phyloP scores from a whole-genome alignment of 2,113 vertebrate species.

The Ameiurus melas region DNA sequence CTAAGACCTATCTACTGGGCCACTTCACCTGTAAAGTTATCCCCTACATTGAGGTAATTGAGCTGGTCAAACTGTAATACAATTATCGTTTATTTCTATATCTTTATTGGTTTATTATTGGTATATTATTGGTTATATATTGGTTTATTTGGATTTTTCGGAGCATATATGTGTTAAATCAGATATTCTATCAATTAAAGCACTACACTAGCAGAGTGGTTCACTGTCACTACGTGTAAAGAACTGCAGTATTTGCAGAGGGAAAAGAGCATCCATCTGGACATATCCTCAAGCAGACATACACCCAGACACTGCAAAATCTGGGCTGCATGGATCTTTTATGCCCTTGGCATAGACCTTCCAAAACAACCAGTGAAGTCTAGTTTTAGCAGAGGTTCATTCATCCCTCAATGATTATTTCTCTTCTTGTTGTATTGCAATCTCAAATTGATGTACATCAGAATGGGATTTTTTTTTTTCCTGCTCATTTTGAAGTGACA shows the following conservation, averaged over 20 bases:
- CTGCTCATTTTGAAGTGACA: too few relatives aligned
- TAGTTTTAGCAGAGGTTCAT: background rate
- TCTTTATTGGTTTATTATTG: background rate
- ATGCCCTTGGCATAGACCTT: background rate
- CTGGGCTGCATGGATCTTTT: background rate
- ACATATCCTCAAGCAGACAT: background rate
- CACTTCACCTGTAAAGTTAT: slow-evolving; percentile 96
- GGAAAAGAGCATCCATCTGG: background rate
- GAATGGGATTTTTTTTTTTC: too few relatives aligned
- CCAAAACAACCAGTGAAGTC: background rate
- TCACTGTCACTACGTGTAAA: background rate
- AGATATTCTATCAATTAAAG: background rate
- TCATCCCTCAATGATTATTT: too few relatives aligned
- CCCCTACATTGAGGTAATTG: slow-evolving; percentile 92
- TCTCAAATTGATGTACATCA: too few relatives aligned
- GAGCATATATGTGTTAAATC: background rate
- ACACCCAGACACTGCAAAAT: background rate
- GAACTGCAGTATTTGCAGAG: background rate
- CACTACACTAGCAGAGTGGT: background rate
- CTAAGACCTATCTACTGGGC: slow-evolving; percentile 94
- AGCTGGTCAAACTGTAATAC: background rate
- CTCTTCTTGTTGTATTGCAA: too few relatives aligned
- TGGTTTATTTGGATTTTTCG: background rate
- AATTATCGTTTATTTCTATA: background rate
- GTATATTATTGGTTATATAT: too few relatives aligned